Percentiles rank a stretch among this genome's conserved stretches.
Evolutionary conservation across 2,888 invertebrate species (phyloP).

Genomic region (Spilosoma lubricipeda): DNA sequence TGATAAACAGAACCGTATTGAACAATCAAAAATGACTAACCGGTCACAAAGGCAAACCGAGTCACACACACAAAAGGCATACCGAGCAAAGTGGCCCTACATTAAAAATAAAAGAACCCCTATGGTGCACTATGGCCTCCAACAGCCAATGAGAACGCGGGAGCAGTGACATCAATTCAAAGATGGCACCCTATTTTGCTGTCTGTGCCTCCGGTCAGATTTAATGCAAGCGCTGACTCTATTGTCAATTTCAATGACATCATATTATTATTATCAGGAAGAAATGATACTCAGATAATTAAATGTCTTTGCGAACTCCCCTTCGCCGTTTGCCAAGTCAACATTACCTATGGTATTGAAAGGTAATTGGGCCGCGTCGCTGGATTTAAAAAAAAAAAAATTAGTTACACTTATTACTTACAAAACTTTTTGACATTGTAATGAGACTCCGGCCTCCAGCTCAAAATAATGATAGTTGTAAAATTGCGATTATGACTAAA

Average conservation of each 20-base stretch:
- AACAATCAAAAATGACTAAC: constrained; percentile 76
- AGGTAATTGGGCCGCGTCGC: background rate
- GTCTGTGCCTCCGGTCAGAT: background rate
- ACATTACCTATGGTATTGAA: background rate
- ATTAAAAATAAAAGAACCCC: constrained; percentile 70
- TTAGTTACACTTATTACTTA: too few relatives aligned
- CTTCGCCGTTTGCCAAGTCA: background rate
- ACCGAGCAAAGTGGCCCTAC: constrained; percentile 82
- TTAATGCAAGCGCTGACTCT: background rate
- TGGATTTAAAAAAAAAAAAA: too few relatives aligned
- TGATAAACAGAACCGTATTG: constrained; percentile 65
- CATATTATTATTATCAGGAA: background rate
- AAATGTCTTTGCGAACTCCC: background rate
- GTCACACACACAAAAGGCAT: constrained; percentile 83
- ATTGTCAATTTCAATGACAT: background rate
- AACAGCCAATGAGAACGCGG: constrained; percentile 68
- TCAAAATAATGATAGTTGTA: background rate
- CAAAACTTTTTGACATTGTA: background rate
- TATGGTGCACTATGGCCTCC: constrained; percentile 44
- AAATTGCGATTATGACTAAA: background rate
- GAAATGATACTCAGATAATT: background rate
- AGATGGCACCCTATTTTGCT: constrained; percentile 72
- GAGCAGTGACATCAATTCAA: constrained; percentile 72
- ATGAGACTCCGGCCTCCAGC: background rate
- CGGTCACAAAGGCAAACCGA: constrained; percentile 80